Conservation (phyloP, 2,888 invertebrate genomes). For the Ypsolopha scabrella region DNA sequence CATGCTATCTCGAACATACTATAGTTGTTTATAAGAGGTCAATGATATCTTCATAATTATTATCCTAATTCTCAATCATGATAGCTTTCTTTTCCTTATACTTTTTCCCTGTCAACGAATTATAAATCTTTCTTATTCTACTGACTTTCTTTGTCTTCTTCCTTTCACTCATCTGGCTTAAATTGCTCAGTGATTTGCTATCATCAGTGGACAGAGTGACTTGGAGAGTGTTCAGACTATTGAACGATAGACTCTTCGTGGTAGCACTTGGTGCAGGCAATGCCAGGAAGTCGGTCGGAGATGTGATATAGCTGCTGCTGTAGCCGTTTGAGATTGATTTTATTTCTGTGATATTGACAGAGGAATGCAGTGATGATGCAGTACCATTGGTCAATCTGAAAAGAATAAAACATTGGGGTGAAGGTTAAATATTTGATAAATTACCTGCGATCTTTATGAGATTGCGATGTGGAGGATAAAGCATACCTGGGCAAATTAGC, state of each 20-base stretch:
- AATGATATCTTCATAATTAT: not conserved
- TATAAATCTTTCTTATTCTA: not conserved
- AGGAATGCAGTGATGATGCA: not conserved
- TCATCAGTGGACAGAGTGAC: conserved; percentile 13
- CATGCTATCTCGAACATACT: too few species aligned
- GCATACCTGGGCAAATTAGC: conserved; percentile 13
- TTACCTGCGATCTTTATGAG: too few species aligned
- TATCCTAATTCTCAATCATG: not conserved
- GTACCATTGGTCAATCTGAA: not conserved
- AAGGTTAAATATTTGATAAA: not conserved
- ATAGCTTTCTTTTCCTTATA: not conserved
- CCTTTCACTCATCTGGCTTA: conserved; percentile 17
- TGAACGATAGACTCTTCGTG: conserved; percentile 17
- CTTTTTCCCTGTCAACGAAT: conserved; percentile 1
- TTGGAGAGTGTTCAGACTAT: conserved; percentile 15
- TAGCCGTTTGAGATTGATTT: conserved; percentile 7
- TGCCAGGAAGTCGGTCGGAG: conserved; percentile 5
- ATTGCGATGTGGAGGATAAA: not conserved
- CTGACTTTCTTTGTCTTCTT: conserved; percentile 2
- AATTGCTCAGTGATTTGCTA: conserved; percentile 18
- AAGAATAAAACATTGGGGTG: not conserved
- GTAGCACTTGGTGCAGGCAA: conserved; percentile 13
- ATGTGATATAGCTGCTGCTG: conserved; percentile 12
- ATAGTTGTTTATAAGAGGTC: too few species aligned
- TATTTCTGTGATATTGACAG: conserved; percentile 26